Conservation (phyloP, 2,888 invertebrate genomes). For the Melanophora roralis region DNA sequence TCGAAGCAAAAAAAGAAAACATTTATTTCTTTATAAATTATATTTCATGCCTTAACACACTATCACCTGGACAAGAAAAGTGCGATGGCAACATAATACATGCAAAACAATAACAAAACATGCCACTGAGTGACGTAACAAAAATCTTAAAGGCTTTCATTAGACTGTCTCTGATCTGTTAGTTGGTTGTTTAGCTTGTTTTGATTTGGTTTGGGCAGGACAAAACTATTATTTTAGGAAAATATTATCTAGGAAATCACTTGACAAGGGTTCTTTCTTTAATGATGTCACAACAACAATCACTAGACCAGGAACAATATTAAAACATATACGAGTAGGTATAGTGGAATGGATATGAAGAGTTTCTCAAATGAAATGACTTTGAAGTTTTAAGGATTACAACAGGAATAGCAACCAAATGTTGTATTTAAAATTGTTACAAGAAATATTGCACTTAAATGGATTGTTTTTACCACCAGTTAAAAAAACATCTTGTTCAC, state of each 20-base stretch:
- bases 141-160: conserved; percentile 60
- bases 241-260: conserved; percentile 63
- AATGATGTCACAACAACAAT: conserved; percentile 67
- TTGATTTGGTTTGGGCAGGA: conserved; percentile 12
- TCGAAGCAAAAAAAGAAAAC: neutral
- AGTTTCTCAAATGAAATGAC: conserved; percentile 64
- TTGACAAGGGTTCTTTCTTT: conserved; percentile 75
- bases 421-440: conserved; percentile 24
- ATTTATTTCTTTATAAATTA: conserved; percentile 37
- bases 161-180: conserved; percentile 48
- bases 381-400: conserved; percentile 67
- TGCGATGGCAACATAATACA: conserved; percentile 2
- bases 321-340: conserved; percentile 15
- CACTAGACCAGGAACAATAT: conserved; percentile 35
- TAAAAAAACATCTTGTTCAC: conserved; percentile 76
- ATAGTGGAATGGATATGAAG: conserved; percentile 11
- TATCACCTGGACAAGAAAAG: conserved; percentile 54
- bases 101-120: conserved; percentile 39
- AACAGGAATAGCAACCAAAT: conserved; percentile 22
- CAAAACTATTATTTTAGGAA: conserved; percentile 62
- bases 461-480: conserved; percentile 59
- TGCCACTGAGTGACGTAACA: conserved; percentile 34
- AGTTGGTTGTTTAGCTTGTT: neutral
- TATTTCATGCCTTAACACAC: conserved; percentile 59
- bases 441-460: conserved; percentile 51